Evolutionary conservation across 1,140 invertebrate genomes (phyloP).

Genomic region (Aphelinus certus): DNA sequence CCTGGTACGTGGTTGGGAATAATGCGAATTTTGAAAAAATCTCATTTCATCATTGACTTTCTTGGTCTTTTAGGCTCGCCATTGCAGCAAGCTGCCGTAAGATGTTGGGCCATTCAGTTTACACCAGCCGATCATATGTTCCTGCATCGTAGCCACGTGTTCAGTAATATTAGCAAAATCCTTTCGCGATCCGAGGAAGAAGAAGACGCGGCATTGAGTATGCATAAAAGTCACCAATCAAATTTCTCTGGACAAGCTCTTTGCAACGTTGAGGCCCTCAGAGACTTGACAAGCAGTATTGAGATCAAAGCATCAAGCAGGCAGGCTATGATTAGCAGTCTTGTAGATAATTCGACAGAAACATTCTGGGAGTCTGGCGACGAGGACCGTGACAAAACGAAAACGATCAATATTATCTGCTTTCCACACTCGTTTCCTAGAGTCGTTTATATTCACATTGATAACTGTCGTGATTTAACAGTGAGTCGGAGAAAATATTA

Average conservation of each 20-base stretch:
- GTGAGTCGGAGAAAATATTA: conserved; percentile 66
- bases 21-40: neutral
- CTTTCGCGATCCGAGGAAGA: conserved; percentile 90
- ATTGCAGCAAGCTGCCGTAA: conserved; percentile 89
- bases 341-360: conserved; percentile 94
- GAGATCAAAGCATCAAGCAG: conserved; percentile 92
- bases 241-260: conserved; percentile 61
- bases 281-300: conserved; percentile 78
- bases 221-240: conserved; percentile 72
- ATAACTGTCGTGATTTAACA: conserved; percentile 90
- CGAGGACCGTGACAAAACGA: conserved; percentile 92
- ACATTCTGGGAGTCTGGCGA: conserved; percentile 99
- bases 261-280: conserved; percentile 73
- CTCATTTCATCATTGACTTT: conserved; percentile 7
- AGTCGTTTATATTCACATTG: conserved; percentile 87
- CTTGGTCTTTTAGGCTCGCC: conserved; percentile 71
- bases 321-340: conserved; percentile 90
- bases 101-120: conserved; percentile 93
- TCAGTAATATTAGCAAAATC: conserved; percentile 96
- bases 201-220: conserved; percentile 69
- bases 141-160: conserved; percentile 91
- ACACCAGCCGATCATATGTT: conserved; percentile 90
- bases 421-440: conserved; percentile 70
- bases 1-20: conserved; percentile 62
- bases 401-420: conserved; percentile 74